Evolutionary conservation across 1,140 invertebrate genomes (phyloP).

Genomic region (Lasaia peninsularis): DNA sequence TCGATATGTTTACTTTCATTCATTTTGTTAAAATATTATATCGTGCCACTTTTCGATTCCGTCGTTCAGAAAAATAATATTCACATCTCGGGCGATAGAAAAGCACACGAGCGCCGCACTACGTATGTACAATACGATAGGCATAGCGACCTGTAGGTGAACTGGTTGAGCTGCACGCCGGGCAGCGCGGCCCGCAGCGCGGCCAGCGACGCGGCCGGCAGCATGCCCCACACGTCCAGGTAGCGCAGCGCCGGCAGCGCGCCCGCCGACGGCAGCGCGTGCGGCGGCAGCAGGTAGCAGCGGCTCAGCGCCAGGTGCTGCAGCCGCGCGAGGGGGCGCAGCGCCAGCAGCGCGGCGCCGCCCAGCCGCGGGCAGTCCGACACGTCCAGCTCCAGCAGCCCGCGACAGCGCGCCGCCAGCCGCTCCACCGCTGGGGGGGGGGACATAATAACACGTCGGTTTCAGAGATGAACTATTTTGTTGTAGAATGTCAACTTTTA

Average conservation of each 20-base stretch:
- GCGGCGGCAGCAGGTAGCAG: slow-evolving; percentile 85
- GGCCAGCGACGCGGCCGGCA: slow-evolving; percentile 79
- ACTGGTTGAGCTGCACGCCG: slow-evolving; percentile 76
- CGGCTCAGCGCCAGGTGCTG: slow-evolving; percentile 90
- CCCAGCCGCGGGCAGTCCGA: slow-evolving; percentile 90
- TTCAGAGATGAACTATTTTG: too few species aligned
- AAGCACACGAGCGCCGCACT: too few species aligned
- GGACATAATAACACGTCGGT: too few species aligned
- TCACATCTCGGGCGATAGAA: too few species aligned
- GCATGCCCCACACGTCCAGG: slow-evolving; percentile 87
- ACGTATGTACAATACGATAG: too few species aligned
- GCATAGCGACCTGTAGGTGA: slow-evolving; percentile 79
- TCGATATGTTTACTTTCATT: too few species aligned
- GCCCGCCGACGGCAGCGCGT: slow-evolving; percentile 61
- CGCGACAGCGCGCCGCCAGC: slow-evolving; percentile 82
- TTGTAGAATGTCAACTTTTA: too few species aligned
- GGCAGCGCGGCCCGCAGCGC: slow-evolving; percentile 77
- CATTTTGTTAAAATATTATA: too few species aligned
- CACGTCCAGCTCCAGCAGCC: slow-evolving; percentile 89
- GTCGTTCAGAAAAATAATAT: too few species aligned
- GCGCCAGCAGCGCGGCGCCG: slow-evolving; percentile 76
- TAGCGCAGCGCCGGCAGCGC: slow-evolving; percentile 79
- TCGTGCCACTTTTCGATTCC: too few species aligned
- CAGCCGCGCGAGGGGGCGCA: slow-evolving; percentile 83
- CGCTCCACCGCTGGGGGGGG: slow-evolving; percentile 81